These are phyloP conservation scores for Linhomoeus sp. DNA, from an alignment of 2,888 invertebrate genomes.

Conservation along the genomic window DNA sequence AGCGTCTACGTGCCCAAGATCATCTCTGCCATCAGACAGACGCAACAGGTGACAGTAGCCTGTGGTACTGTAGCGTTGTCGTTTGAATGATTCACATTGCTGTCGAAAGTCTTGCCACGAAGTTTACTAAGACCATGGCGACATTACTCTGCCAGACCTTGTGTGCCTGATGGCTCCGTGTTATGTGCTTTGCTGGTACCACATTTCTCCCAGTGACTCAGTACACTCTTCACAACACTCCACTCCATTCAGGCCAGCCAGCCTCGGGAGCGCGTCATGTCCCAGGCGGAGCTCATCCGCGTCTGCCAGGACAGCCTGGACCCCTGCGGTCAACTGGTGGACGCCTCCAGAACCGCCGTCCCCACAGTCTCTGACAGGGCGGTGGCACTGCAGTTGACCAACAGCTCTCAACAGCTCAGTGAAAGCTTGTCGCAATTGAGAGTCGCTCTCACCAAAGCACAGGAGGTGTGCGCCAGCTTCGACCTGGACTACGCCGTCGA, in stretches of 20 bases:
- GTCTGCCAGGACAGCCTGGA: slow-evolving; percentile 18
- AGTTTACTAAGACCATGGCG: no score
- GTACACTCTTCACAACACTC: neutral
- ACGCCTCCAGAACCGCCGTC: slow-evolving; percentile 55
- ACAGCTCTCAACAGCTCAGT: slow-evolving; percentile 44
- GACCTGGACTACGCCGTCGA: slow-evolving; percentile 54
- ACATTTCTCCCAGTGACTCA: no score
- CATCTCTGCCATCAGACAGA: slow-evolving; percentile 23
- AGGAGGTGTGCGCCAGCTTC: slow-evolving; percentile 48
- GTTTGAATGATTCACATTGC: no score
- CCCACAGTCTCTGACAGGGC: slow-evolving; percentile 61
- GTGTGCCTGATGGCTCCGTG: no score
- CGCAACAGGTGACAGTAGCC: no score
- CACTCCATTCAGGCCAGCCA: neutral
- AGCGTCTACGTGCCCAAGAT: slow-evolving; percentile 30
- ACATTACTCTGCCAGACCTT: no score
- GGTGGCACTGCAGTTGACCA: slow-evolving; percentile 50
- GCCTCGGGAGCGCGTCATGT: no score
- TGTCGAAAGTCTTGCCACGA: no score
- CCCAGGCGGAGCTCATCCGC: slow-evolving; percentile 20
- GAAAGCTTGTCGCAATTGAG: slow-evolving; percentile 43
- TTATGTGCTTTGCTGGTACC: no score
- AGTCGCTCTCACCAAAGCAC: slow-evolving; percentile 39
- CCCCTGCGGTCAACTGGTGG: slow-evolving; percentile 43
- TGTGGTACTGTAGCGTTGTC: no score